Evolutionary conservation across 2,888 invertebrate genomes (phyloP).

Genomic region (Gortyna flavago): DNA sequence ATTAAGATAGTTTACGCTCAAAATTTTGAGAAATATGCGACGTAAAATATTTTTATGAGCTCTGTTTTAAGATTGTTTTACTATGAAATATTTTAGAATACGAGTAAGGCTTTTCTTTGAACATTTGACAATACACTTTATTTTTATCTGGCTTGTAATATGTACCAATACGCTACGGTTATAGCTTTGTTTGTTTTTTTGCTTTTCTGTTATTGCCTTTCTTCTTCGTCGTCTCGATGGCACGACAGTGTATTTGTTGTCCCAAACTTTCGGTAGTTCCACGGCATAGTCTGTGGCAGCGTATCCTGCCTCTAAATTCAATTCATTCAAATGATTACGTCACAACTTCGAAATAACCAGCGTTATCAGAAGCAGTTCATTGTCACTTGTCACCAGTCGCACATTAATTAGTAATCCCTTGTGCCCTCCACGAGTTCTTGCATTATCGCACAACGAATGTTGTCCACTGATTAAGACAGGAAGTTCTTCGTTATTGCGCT

Average conservation of each 20-base stretch:
- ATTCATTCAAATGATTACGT: neutral
- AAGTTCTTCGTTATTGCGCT: slow-evolving; percentile 68
- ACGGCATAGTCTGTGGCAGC: neutral
- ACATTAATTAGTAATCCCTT: slow-evolving; percentile 71
- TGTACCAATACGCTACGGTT: neutral
- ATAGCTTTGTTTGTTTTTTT: too few relatives aligned
- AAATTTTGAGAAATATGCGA: too few relatives aligned
- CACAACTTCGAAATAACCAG: neutral
- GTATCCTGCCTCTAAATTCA: neutral
- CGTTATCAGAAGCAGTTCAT: slow-evolving; percentile 43
- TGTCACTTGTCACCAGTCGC: slow-evolving; percentile 50
- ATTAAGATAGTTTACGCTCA: too few relatives aligned
- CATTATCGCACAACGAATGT: slow-evolving; percentile 62
- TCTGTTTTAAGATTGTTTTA: too few relatives aligned
- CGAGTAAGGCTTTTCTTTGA: too few relatives aligned
- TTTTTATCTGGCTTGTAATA: neutral
- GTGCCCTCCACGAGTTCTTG: slow-evolving; percentile 65
- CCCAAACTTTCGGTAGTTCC: neutral
- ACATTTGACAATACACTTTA: neutral
- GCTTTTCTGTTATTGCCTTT: neutral
- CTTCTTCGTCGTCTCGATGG: neutral
- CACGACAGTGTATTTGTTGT: neutral
- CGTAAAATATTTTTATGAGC: too few relatives aligned
- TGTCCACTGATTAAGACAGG: slow-evolving; percentile 68
- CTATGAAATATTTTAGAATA: too few relatives aligned